Conservation (phyloP, 1,140 invertebrate species). For the Eueides isabella region DNA sequence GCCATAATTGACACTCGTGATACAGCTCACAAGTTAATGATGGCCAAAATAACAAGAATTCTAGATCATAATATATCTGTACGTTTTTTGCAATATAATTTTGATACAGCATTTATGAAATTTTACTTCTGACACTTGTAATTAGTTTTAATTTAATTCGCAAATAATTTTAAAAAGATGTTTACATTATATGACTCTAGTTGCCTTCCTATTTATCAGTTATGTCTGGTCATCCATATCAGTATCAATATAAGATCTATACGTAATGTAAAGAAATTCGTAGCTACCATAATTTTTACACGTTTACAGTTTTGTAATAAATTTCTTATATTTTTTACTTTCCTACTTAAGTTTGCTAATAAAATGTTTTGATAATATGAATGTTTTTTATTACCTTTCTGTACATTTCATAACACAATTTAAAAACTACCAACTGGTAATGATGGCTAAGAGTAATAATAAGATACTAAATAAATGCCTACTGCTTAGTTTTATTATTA, state of each 20-base stretch:
- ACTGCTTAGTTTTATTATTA: background rate
- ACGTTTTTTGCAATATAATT: background rate
- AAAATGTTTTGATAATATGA: slow-evolving; percentile 79
- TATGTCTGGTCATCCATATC: slow-evolving; percentile 55
- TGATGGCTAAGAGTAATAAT: background rate
- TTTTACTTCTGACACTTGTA: background rate
- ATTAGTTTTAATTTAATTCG: background rate
- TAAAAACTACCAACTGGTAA: background rate
- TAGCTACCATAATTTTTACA: slow-evolving; percentile 77
- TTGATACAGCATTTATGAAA: slow-evolving; percentile 1
- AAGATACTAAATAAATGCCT: background rate
- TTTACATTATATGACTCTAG: background rate
- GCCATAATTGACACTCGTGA: slow-evolving; percentile 19
- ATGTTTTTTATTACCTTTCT: slow-evolving; percentile 43
- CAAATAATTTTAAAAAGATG: slow-evolving; percentile 27
- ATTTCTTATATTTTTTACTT: slow-evolving; percentile 81
- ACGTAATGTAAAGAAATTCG: slow-evolving; percentile 50
- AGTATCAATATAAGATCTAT: slow-evolving; percentile 55
- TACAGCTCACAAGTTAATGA: slow-evolving; percentile 38
- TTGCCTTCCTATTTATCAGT: slow-evolving; percentile 41
- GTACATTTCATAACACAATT: background rate
- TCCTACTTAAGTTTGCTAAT: slow-evolving; percentile 81
- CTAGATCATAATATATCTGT: background rate
- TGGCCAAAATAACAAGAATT: slow-evolving; percentile 37
- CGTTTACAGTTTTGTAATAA: slow-evolving; percentile 76